phyloP scores from a whole-genome alignment of 2,797 vertebrate genomes.

The Meriones psammophilus region DNA sequence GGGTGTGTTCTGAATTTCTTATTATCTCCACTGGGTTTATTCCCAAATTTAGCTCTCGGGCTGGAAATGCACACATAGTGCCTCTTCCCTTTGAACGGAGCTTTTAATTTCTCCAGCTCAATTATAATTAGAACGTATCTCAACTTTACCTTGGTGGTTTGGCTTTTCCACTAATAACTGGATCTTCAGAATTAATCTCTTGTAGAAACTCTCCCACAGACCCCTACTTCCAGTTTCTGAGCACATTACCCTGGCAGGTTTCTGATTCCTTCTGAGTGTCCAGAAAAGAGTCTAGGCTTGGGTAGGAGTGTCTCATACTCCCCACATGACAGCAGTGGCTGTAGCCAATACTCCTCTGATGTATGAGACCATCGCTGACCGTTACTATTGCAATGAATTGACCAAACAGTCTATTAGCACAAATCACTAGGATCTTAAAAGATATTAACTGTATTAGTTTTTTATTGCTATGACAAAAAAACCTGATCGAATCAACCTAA shows the following conservation, averaged over 20 bases:
- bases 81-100: background rate
- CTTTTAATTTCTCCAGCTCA: constrained; percentile 30
- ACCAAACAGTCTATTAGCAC: background rate
- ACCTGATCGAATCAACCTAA: background rate
- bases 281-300: background rate
- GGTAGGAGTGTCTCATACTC: rapidly evolving
- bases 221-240: background rate
- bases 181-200: constrained; percentile 51
- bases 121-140: constrained; percentile 56
- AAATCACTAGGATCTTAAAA: background rate
- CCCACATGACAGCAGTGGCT: rapidly evolving
- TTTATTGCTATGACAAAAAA: background rate
- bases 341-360: background rate
- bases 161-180: constrained; percentile 42
- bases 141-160: constrained; percentile 21
- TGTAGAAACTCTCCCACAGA: background rate
- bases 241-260: background rate
- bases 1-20: background rate
- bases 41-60: constrained; percentile 26
- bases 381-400: background rate
- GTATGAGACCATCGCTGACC: background rate
- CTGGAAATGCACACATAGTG: background rate
- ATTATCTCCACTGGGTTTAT: background rate
- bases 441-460: background rate
- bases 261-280: background rate